Evolutionary conservation across 1,140 invertebrate genomes (phyloP), one percentile per base, ranked within the genome.

Genomic region (Penaeus japonicus): DNA sequence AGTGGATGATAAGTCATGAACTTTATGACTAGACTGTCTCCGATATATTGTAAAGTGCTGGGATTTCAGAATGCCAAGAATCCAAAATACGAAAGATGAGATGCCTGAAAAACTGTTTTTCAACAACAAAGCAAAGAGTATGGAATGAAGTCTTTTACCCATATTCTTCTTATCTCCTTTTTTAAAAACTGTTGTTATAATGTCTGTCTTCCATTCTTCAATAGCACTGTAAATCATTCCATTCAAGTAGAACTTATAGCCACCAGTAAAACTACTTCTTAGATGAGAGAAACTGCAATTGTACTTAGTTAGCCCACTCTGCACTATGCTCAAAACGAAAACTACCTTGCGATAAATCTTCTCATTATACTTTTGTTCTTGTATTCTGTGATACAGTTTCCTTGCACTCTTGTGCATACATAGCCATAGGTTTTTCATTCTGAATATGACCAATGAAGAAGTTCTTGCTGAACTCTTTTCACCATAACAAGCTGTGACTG

Each of bases 101-200:
- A 86, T 27, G n/a, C 84, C 73, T 18, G 27, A 18, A 57, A 62
- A 79, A 65, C 62, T 57, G 47, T 57, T 39, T 18, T 53, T 18
- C 4, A 86, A 35, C 57, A 86, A 79, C 78, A 39, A 86, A 18
- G 84, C 55, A 59, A 80, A 86, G 10, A 86, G 57, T 20, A 86
- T 86, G 47, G 84, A 86, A 57, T 86, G 84, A n/a, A 86, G 53
- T 59, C 77, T 27, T 30, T 62, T 32, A 62, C 55, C 18, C 53
- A 86, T 1, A 39, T 35, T 53, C 47, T 80, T 80, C 55, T 77
- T 86, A 65, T 22, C 20, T n/a, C 32, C 39, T 7, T 62, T 53
- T 24, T 59, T 15, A 62, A 32, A 20, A 39, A 86, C 24, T 22
- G 20, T 47, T 5, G 22, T 35, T 18, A 79, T 79, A 27, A 86